Percentiles rank a stretch among this genome's conserved stretches.
Evolutionary conservation across 2,888 invertebrate genomes (phyloP).

Genomic region (Diadegma fenestrale): DNA sequence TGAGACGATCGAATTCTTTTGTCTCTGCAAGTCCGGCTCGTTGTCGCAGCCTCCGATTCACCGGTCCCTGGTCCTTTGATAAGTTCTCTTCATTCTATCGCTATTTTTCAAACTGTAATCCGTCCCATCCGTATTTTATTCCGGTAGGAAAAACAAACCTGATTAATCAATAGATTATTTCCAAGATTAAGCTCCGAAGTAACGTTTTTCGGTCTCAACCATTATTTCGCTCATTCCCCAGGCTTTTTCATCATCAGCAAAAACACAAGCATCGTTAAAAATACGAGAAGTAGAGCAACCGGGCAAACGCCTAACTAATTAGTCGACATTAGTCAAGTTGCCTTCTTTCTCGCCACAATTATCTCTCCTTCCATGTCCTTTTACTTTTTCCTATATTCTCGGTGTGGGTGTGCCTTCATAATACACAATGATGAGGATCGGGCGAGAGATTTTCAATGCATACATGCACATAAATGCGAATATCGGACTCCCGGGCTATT

Average conservation of each 20-base stretch:
- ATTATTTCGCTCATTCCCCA: constrained; percentile 20
- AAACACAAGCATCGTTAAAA: constrained; percentile 20
- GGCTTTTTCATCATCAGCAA: constrained; percentile 4
- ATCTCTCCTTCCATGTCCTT: constrained; percentile 34
- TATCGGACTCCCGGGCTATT: not conserved
- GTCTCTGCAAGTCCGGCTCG: not conserved
- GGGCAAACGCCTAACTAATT: constrained; percentile 62
- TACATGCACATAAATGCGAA: not conserved
- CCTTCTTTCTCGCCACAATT: constrained; percentile 27
- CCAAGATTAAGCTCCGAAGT: not conserved
- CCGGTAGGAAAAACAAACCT: not conserved
- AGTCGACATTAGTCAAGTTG: constrained; percentile 60
- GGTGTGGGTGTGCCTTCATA: not conserved
- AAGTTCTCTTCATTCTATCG: not conserved
- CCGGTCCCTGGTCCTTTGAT: not conserved
- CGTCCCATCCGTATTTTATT: not conserved
- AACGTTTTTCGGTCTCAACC: constrained; percentile 11
- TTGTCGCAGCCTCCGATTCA: not conserved
- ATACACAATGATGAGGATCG: not conserved
- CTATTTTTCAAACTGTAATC: not conserved
- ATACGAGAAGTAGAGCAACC: not conserved
- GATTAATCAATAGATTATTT: constrained; percentile 12
- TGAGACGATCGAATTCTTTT: not conserved
- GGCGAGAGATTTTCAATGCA: constrained; percentile 39
- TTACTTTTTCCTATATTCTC: not conserved